Conservation (phyloP, 2,888 invertebrate genomes). For the Ochropleura plecta region DNA sequence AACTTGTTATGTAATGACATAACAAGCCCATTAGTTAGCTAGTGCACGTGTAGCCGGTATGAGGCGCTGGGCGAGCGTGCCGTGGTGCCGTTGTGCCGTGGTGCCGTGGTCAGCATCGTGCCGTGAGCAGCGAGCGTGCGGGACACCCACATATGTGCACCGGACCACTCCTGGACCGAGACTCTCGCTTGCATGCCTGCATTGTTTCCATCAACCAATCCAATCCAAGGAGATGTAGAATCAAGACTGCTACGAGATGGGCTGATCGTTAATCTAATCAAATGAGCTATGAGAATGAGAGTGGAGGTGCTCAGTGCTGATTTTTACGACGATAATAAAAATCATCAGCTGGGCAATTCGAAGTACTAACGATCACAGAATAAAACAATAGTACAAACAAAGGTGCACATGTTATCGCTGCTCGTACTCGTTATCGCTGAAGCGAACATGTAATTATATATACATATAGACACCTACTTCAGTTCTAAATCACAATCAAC, state of each 20-base stretch:
- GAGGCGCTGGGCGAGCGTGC: background rate
- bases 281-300: background rate
- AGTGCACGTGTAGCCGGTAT: slow-evolving; percentile 2
- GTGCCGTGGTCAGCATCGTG: too few relatives aligned
- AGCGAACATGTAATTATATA: background rate
- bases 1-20: too few relatives aligned
- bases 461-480: background rate
- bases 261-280: background rate
- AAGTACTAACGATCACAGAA: background rate
- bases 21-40: background rate
- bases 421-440: slow-evolving; percentile 13
- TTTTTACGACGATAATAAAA: background rate
- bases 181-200: background rate
- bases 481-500: background rate
- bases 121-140: background rate
- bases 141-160: background rate
- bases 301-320: background rate
- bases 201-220: background rate
- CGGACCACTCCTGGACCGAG: background rate
- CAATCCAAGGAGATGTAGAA: background rate
- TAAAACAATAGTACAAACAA: too few relatives aligned
- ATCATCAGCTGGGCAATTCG: background rate
- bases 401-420: slow-evolving; percentile 8
- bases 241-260: background rate
- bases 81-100: too few relatives aligned